Evolutionary conservation across 2,888 invertebrate genomes (phyloP).

Genomic region (Notocelia uddmanniana): DNA sequence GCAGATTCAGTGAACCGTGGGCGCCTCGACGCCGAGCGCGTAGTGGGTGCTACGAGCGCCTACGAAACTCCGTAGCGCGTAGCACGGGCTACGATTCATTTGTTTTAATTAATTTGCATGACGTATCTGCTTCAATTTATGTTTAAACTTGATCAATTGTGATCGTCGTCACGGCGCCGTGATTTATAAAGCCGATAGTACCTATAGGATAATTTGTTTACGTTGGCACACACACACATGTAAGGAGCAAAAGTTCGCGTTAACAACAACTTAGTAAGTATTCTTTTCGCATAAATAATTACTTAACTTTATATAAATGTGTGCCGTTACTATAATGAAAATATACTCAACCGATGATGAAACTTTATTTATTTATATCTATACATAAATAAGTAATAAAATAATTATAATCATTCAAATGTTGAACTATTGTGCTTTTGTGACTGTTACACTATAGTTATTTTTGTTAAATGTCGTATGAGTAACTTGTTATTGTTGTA

Average conservation of each 20-base stretch:
- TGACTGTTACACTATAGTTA: not conserved
- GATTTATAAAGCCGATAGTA: not conserved
- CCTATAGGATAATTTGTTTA: not conserved
- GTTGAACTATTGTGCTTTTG: not conserved
- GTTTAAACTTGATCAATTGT: slow-evolving; percentile 8
- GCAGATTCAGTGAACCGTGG: slow-evolving; percentile 85
- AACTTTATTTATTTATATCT: too few species aligned
- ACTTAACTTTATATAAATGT: not conserved
- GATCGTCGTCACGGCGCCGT: not conserved
- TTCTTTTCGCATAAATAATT: not conserved
- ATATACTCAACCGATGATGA: too few species aligned
- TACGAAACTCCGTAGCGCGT: slow-evolving; percentile 60
- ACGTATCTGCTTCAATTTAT: slow-evolving; percentile 6
- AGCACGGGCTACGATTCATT: slow-evolving; percentile 54
- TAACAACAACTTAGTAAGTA: slow-evolving; percentile 19
- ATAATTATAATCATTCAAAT: not conserved
- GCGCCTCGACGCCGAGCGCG: slow-evolving; percentile 67
- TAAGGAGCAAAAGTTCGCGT: slow-evolving; percentile 1
- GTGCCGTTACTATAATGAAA: too few species aligned
- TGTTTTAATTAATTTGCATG: slow-evolving; percentile 41
- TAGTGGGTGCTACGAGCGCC: slow-evolving; percentile 74
- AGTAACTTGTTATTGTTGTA: too few species aligned
- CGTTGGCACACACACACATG: not conserved
- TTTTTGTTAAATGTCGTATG: not conserved
- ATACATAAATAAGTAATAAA: too few species aligned